phyloP scores from a whole-genome alignment of 2,113 vertebrate species.

The Strix aluco region DNA sequence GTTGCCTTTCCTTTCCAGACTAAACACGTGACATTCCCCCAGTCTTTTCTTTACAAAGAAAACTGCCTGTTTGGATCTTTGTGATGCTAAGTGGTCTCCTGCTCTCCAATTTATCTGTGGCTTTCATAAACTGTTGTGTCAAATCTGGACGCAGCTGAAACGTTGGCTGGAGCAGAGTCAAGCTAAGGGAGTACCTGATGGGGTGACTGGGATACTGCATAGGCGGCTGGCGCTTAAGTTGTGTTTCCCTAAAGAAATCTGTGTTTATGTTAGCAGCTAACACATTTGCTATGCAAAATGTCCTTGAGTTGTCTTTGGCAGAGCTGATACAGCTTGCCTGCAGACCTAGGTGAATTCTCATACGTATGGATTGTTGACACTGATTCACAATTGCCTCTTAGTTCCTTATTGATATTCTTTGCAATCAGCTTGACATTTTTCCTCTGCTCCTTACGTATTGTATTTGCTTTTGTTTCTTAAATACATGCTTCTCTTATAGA shows the following conservation, averaged over 20 bases:
- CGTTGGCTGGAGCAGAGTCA: neutral
- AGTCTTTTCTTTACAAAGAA: neutral
- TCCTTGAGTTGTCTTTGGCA: constrained; percentile 49
- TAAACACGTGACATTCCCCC: neutral
- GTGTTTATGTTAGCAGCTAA: constrained; percentile 2
- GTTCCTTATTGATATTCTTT: constrained; percentile 61
- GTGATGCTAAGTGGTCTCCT: neutral
- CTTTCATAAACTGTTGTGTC: neutral
- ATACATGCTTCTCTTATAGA: neutral
- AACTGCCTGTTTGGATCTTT: neutral
- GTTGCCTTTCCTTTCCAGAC: neutral
- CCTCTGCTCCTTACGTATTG: neutral
- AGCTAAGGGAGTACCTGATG: neutral
- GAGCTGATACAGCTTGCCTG: neutral
- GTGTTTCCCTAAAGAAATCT: constrained; percentile 1
- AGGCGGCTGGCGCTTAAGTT: rapidly evolving
- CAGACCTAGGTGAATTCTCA: neutral
- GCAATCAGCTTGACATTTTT: constrained; percentile 50
- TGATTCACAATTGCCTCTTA: constrained; percentile 35
- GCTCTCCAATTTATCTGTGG: neutral
- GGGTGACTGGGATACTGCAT: neutral
- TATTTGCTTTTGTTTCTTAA: constrained; percentile 50
- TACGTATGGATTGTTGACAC: constrained; percentile 23
- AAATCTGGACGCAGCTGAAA: neutral
- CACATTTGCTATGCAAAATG: neutral